Evolutionary conservation across 2,797 vertebrate species (phyloP), one percentile per base, ranked within the genome.

Genomic region (Lithobates pipiens): DNA sequence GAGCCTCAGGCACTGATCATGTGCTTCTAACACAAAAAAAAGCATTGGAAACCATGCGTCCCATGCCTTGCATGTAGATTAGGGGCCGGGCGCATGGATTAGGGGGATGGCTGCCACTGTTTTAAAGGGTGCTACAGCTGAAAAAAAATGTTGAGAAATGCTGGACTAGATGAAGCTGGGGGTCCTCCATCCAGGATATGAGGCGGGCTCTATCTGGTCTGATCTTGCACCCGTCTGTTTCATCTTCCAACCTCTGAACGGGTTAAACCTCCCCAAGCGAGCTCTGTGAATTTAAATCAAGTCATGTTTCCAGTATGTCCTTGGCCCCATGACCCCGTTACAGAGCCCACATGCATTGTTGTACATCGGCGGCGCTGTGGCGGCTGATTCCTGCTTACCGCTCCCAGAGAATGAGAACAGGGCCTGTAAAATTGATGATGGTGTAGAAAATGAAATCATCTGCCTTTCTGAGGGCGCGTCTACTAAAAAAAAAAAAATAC

Each of bases 361-460:
- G 67, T 61, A 83, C 85, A 79, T 69, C 76, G 73, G 80, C 57
- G 61, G 80, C 44, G 36, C 36, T 0, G 36, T 7, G 36, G 71
- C 36, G 39, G 27, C 76, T 71, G 86, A 80, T 81, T 87, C 79
- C 70, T 80, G 46, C 50, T 83, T 80, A n/a, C 42, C 16, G 65
- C 76, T 87, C 81, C 81, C 76, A 21, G 54, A 61, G 86, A 75
- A 71, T 50, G 77, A 25, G 73, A 80, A 25, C 7, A 21, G 16
- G 44, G 44, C 80, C 61, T 79, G 76, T 32, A 79, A 87, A 80
- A 87, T 80, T 61, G 46, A 80, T 87, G 70, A 80, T 34, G 71
- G 71, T 27, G 39, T 76, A 83, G 36, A 76, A 67, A 76, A 80
- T 76, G n/a, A 42, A 65, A 76, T 77, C 32, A 73, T 63, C 50